Conservation (phyloP, 2,797 vertebrate genomes). For the Tarsius wallacei region DNA sequence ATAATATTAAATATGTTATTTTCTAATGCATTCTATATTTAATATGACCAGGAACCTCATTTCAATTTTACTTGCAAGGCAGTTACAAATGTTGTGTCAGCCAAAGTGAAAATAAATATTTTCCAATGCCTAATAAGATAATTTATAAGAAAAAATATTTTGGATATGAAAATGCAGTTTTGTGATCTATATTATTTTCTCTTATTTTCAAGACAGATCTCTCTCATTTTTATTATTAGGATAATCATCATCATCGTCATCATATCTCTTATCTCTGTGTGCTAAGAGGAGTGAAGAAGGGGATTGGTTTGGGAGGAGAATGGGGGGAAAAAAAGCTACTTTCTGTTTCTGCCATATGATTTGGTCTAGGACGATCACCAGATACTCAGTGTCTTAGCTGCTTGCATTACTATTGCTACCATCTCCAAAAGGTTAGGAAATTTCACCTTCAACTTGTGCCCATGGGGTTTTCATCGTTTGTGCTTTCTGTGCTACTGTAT, state of each 20-base stretch:
- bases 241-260: not conserved
- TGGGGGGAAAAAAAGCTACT: not conserved
- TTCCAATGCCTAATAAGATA: conserved; percentile 43
- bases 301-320: not conserved
- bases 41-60: not conserved
- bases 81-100: conserved; percentile 35
- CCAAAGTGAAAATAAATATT: not conserved
- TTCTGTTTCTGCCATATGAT: conserved; percentile 28
- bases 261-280: not conserved
- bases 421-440: not conserved
- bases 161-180: not conserved
- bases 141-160: conserved; percentile 30
- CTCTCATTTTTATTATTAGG: not conserved
- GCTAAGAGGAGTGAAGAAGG: not conserved
- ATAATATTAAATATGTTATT: not conserved
- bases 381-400: not conserved
- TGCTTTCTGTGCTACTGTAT: conserved; percentile 16
- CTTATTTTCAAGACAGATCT: not conserved
- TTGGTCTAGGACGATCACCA: not conserved
- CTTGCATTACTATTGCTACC: not conserved
- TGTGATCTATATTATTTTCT: not conserved
- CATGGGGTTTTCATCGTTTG: conserved; percentile 59
- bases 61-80: conserved; percentile 5
- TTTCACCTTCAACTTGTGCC: conserved; percentile 51
- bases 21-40: conserved; percentile 33